Base-by-base conservation (phyloP, 2,797 vertebrate species). In the Halcyon chelicuti region DNA sequence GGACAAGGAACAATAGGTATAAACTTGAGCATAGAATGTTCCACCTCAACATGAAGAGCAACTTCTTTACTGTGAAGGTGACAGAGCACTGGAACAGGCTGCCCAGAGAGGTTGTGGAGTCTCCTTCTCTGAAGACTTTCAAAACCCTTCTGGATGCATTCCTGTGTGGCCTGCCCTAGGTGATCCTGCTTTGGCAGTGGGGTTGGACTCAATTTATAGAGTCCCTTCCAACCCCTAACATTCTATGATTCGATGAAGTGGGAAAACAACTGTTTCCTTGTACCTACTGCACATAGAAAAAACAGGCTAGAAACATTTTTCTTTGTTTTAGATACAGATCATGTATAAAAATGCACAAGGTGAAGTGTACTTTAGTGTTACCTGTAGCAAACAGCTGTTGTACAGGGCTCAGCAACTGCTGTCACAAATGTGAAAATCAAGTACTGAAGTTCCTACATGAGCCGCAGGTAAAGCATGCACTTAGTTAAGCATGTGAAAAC, bases 331-430 rank as follows among this genome's bases (percentile, higher is more conserved):
- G 73, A 14, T 66, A 55, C 6, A 75, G 26, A 58, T 35, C 16
- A 63, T 13, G 4, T 63, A 42, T 52, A 10, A 65, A 81, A 89
- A 57, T 21, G 44, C 20, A 42, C 9, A 21, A 25, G 5, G 5
- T 39, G n/a, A 79, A 42, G 1, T 8, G 23, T 29, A 39, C 4
- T 49, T 29, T 28, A 42, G 3, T 17, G 22, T 44, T 42, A 62
- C 10, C 4, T 26, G 5, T 18, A 60, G 31, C 9, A n/a, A 90
- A 46, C 4, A 58, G 6, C 20, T 73, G 35, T 37, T n/a, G 7
- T 39, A 47, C 0, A 1, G 7, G 15, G 15, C 35, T 39, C 26
- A 46, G 9, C 0, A 0, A 19, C 7, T 71, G 21, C 44, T 35
- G 23, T 40, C 39, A 86, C 55, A 55, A 75, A 85, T 21, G 9